These are phyloP conservation scores for Melinaea menophilus DNA, from an alignment of 2,888 invertebrate species.

Conservation along the genomic window DNA sequence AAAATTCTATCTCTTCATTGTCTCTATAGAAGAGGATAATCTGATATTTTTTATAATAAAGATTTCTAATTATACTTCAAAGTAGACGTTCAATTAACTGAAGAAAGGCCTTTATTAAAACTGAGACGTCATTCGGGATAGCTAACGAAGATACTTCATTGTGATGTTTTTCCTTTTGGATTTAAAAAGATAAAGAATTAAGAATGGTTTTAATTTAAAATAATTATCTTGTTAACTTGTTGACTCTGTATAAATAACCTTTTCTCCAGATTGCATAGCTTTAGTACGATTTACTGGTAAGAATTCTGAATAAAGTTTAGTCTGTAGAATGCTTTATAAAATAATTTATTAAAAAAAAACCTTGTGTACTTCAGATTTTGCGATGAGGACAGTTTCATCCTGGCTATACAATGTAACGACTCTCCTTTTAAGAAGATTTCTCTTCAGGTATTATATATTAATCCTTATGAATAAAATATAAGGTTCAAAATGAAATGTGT, in stretches of 20 bases:
- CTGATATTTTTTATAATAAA: slow-evolving; percentile 8
- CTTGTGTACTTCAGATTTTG: slow-evolving; percentile 19
- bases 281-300: too few species aligned
- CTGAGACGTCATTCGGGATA: slow-evolving; percentile 14
- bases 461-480: slow-evolving; percentile 3
- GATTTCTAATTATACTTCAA: slow-evolving; percentile 10
- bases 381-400: slow-evolving; percentile 26
- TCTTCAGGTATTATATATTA: neutral
- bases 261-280: too few species aligned
- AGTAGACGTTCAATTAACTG: slow-evolving; percentile 23
- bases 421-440: slow-evolving; percentile 18
- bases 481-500: slow-evolving; percentile 4
- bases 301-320: too few species aligned
- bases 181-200: slow-evolving; percentile 7
- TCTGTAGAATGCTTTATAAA: neutral
- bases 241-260: neutral
- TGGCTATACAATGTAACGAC: slow-evolving; percentile 28
- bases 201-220: neutral
- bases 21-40: slow-evolving; percentile 2
- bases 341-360: slow-evolving; percentile 28
- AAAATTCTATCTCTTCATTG: neutral
- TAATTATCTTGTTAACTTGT: slow-evolving; percentile 1
- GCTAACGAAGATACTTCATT: slow-evolving; percentile 17
- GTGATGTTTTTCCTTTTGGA: slow-evolving; percentile 4
- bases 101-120: slow-evolving; percentile 25